Evolutionary conservation across 2,113 vertebrate species (phyloP).

Genomic region (Diadophis punctatus): DNA sequence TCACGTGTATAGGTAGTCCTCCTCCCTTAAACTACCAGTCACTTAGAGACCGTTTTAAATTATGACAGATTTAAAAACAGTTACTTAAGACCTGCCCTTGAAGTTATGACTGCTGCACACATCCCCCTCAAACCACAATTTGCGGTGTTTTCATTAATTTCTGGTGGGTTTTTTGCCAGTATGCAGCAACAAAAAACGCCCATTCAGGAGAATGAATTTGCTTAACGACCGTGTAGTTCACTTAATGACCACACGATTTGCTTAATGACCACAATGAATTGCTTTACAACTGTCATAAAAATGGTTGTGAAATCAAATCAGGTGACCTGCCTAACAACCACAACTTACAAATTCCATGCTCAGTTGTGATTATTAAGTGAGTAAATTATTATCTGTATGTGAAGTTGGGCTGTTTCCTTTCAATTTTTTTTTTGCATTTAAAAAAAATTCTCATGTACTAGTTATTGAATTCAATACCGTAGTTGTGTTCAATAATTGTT

Average conservation of each 20-base stretch:
- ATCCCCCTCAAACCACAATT: neutral
- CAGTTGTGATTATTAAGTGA: too few relatives aligned
- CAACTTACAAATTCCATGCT: too few relatives aligned
- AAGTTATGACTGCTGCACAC: neutral
- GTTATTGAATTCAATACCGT: neutral
- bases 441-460: neutral
- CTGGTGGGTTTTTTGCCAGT: neutral
- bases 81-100: neutral
- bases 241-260: neutral
- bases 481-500: neutral
- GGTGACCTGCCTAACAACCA: neutral
- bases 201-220: neutral
- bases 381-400: too few relatives aligned
- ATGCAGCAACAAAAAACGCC: neutral
- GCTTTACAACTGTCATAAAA: neutral
- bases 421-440: neutral
- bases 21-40: neutral
- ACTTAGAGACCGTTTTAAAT: neutral
- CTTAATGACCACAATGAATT: neutral
- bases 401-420: neutral
- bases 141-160: neutral
- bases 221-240: neutral
- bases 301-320: neutral
- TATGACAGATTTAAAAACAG: neutral
- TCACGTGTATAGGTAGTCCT: neutral